A percentile compares a stretch with the other conserved stretches of the same genome.
These are phyloP conservation scores for Pristionchus fissidentatus DNA, from an alignment of 2,888 invertebrate genomes.

Conservation along the genomic window DNA sequence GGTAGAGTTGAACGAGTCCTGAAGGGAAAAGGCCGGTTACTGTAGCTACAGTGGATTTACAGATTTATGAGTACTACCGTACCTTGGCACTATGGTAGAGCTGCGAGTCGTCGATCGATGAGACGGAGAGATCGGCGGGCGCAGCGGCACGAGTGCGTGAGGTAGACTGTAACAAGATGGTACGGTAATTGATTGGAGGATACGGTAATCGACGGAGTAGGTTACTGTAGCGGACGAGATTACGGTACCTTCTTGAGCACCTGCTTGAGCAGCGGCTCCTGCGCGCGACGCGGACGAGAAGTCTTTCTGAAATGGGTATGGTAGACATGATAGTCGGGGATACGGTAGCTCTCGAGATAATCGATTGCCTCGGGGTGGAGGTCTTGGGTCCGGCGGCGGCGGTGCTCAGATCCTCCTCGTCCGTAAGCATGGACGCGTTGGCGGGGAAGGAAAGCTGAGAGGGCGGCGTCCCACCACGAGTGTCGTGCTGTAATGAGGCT, in stretches of 20 bases:
- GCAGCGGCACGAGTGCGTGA: background rate
- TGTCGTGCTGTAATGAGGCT: background rate
- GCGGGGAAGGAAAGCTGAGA: background rate
- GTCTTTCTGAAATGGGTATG: background rate
- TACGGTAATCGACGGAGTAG: too few relatives aligned
- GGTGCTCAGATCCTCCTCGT: background rate
- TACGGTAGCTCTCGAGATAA: background rate
- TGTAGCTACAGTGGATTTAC: background rate
- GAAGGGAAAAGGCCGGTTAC: background rate
- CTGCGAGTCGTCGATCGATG: too few relatives aligned
- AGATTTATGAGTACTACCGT: background rate
- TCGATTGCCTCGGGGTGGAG: background rate
- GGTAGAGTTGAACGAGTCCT: conserved; percentile 5
- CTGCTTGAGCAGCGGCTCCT: conserved; percentile 20
- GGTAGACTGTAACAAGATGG: background rate
- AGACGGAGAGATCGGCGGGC: background rate
- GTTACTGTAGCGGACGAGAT: too few relatives aligned
- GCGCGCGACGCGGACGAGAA: background rate
- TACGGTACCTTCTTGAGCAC: conserved; percentile 23
- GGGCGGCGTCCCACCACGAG: background rate
- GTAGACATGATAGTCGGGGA: background rate
- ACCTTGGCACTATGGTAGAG: conserved; percentile 5
- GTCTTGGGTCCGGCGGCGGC: background rate
- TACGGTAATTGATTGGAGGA: background rate
- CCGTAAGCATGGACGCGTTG: background rate